Conservation (phyloP, 1,140 invertebrate genomes). For the roundworm (Caenorhabditis elegans) region DNA sequence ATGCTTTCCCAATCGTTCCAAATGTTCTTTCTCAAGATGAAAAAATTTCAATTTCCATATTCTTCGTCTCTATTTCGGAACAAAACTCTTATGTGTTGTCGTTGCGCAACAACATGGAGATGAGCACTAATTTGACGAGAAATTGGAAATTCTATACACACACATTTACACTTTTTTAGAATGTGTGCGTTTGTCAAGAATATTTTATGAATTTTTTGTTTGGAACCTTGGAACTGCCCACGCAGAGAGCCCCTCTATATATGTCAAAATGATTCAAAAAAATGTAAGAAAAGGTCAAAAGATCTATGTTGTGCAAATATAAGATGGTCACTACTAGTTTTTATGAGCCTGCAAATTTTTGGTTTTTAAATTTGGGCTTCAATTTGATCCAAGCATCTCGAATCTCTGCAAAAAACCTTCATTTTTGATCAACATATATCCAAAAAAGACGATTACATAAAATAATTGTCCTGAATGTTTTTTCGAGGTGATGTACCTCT, state of each 20-base stretch:
- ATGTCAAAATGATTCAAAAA: too few relatives aligned
- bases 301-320: too few relatives aligned
- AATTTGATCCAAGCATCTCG: too few relatives aligned
- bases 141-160: conserved; percentile 26
- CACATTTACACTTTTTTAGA: neutral
- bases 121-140: neutral
- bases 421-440: too few relatives aligned
- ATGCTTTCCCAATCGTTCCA: too few relatives aligned
- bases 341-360: too few relatives aligned
- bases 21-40: neutral
- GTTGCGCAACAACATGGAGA: conserved; percentile 22
- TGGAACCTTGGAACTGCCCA: neutral
- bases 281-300: too few relatives aligned
- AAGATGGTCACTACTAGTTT: too few relatives aligned
- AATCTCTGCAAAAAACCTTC: too few relatives aligned
- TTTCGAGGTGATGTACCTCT: neutral
- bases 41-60: neutral
- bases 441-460: too few relatives aligned
- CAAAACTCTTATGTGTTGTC: neutral
- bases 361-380: too few relatives aligned
- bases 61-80: neutral
- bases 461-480: neutral
- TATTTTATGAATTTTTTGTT: neutral
- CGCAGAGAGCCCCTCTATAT: too few relatives aligned
- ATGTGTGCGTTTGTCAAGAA: neutral